Conservation (phyloP, 2,888 invertebrate genomes). For the Ethmia dodecea region DNA sequence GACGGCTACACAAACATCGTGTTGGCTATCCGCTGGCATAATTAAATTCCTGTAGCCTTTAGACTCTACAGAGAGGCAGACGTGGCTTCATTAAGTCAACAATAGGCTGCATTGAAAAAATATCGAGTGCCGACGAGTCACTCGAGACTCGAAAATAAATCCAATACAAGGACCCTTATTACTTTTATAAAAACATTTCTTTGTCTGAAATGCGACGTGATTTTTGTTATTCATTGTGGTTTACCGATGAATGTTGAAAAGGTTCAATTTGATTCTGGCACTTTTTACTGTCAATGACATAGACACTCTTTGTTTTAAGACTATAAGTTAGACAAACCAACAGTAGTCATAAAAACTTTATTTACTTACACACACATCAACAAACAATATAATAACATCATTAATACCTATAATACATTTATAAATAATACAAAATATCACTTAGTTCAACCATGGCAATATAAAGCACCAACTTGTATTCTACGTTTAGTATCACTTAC, state of each 20-base stretch:
- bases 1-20: too few relatives aligned
- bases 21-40: too few relatives aligned
- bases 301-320: not conserved
- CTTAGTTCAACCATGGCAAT: slow-evolving; percentile 19
- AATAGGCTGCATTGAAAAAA: too few relatives aligned
- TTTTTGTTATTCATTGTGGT: too few relatives aligned
- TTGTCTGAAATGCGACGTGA: too few relatives aligned
- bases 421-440: slow-evolving; percentile 26
- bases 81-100: too few relatives aligned
- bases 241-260: not conserved
- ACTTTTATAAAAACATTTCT: too few relatives aligned
- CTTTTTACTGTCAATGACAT: not conserved
- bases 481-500: not conserved
- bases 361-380: slow-evolving; percentile 50
- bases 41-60: too few relatives aligned
- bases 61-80: too few relatives aligned
- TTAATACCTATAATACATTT: slow-evolving; percentile 13
- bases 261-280: not conserved
- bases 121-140: too few relatives aligned
- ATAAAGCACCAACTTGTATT: slow-evolving; percentile 22
- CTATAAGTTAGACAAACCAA: slow-evolving; percentile 8
- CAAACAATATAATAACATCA: slow-evolving; percentile 25
- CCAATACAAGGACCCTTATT: too few relatives aligned
- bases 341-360: slow-evolving; percentile 48
- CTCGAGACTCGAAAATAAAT: too few relatives aligned